Evolutionary conservation across 2,797 vertebrate genomes (phyloP).

Genomic region (Capromys pilorides): DNA sequence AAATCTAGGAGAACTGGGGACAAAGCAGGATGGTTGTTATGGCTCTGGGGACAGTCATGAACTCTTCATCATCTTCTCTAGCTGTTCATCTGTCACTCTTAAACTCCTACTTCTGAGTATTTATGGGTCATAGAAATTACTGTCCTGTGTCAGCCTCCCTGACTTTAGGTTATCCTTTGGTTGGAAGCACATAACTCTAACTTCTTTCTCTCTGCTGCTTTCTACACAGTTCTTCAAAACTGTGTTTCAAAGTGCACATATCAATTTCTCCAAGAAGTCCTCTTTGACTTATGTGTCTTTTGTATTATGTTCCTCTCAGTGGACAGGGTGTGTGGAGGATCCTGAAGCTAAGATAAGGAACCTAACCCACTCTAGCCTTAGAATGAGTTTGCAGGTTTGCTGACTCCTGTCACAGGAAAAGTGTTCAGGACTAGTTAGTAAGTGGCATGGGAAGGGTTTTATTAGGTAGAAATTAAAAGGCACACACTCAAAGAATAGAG

Average conservation of each 20-base stretch:
- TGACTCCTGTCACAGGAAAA: not conserved
- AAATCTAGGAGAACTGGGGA: not conserved
- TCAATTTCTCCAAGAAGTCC: conserved; percentile 17
- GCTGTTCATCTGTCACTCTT: not conserved
- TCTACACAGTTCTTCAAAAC: conserved; percentile 12
- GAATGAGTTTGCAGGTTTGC: not conserved
- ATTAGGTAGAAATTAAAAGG: not conserved
- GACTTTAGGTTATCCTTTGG: not conserved
- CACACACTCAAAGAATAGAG: not conserved
- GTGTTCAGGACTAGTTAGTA: not conserved
- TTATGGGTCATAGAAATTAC: not conserved
- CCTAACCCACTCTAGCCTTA: not conserved
- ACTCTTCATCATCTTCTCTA: not conserved
- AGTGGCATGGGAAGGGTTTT: not conserved
- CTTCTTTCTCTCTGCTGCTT: not conserved
- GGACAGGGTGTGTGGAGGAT: not conserved
- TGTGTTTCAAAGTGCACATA: not conserved
- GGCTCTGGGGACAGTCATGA: no score
- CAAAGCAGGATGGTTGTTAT: not conserved
- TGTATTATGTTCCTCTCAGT: not conserved
- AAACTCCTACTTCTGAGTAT: not conserved
- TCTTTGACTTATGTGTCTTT: not conserved
- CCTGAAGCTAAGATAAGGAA: not conserved
- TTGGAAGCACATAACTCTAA: not conserved
- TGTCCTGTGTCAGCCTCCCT: not conserved